Base-by-base conservation (phyloP, 35 echinoderm and acorn worm genomes). In the Eucidaris tribuloides region DNA sequence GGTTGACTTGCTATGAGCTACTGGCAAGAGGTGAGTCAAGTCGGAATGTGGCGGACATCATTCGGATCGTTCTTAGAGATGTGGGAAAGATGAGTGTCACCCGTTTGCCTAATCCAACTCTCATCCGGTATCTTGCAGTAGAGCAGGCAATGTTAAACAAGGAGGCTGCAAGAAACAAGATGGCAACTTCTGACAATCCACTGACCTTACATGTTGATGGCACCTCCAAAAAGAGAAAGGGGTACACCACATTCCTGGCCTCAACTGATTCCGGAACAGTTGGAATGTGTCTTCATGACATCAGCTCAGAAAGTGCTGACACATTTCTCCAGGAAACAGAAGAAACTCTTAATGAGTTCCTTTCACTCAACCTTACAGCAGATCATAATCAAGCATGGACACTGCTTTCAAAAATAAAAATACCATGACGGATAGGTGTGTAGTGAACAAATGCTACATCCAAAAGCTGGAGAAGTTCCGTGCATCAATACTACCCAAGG, bases 91-190 rank as follows among this genome's bases (percentile, higher is more conserved):
- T 90, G 18, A 71, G 84, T 22, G 83, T 79, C 79, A 81, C 80
- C 1, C 56, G 43, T 42, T 54, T 90, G 1, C 88, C 88, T 19
- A 90, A 90, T 31, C 88, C 88, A 29, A 90, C 88, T 3, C 45
- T 5, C 18, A 85, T 90, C 19, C 31, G 88, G 44, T 74, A 60
- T 3, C 86, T 92, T 83, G 89, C 90, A 6, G 86, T 92, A 87
- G 90, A 92, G 62, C 83, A 92, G 62, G 89, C 89, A 0, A n/a
- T 92, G 1, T 62, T 92, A 5, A 38, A 82, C 5, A 87, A 87
- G 50, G 3, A 87, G 22, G 32, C 37, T 20, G 90, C 85, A 0
- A 84, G 62, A 74, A 20, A 54, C 18, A 82, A 52, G 25, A 84
- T 84, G 0, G 81, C 64, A 52, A 79, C 22, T 25, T 36, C 39